Percentiles rank a stretch among this genome's conserved stretches.
These are phyloP conservation scores for Elmis aenea DNA, from an alignment of 2,888 invertebrate species.

Conservation along the genomic window DNA sequence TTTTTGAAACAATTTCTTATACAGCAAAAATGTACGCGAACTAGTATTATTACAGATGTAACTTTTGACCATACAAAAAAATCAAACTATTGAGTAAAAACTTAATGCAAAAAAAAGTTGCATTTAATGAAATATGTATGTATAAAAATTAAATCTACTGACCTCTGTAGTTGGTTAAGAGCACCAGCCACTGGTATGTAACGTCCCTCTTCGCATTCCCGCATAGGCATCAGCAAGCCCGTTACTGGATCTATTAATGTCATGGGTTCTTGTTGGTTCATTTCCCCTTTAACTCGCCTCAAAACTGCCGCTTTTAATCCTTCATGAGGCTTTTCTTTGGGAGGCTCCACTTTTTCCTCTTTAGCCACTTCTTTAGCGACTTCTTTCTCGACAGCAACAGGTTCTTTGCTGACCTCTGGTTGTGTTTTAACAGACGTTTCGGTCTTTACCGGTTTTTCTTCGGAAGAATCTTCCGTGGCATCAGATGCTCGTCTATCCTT, in stretches of 20 bases:
- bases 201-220: slow-evolving; percentile 65
- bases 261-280: slow-evolving; percentile 54
- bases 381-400: slow-evolving; percentile 11
- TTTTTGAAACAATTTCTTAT: too few relatives aligned
- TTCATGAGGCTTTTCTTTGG: slow-evolving; percentile 36
- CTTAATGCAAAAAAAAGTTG: too few relatives aligned
- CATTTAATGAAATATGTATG: too few relatives aligned
- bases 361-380: slow-evolving; percentile 13
- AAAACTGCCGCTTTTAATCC: slow-evolving; percentile 43
- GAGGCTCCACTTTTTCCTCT: slow-evolving; percentile 15
- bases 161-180: slow-evolving; percentile 17
- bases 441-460: slow-evolving; percentile 50
- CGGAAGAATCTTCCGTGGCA: slow-evolving; percentile 59
- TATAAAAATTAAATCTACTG: too few relatives aligned
- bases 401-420: slow-evolving; percentile 3
- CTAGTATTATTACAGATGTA: too few relatives aligned
- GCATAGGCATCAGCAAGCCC: slow-evolving; percentile 64
- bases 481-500: slow-evolving; percentile 63
- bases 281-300: slow-evolving; percentile 42
- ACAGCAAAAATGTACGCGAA: too few relatives aligned
- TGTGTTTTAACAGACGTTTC: slow-evolving; percentile 25
- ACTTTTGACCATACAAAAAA: too few relatives aligned
- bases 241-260: slow-evolving; percentile 71
- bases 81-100: too few relatives aligned
- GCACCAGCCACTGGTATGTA: slow-evolving; percentile 54